A percentile compares a stretch with the other conserved stretches of the same genome.
These are phyloP conservation scores for Coptotermes formosanus DNA, from an alignment of 1,140 invertebrate genomes.

Conservation along the genomic window DNA sequence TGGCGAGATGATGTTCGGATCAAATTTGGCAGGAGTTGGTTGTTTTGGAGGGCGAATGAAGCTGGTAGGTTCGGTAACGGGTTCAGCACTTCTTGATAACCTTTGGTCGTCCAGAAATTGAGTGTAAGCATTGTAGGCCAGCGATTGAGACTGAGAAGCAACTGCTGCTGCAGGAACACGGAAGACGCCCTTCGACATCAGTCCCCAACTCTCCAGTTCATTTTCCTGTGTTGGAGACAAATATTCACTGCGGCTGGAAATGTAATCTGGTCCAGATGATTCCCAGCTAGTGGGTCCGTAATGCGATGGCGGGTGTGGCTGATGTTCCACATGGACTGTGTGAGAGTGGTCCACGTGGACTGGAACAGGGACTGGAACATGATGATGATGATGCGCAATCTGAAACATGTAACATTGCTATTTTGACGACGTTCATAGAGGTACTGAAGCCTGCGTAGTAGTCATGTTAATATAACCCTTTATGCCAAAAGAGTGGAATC, in stretches of 20 bases:
- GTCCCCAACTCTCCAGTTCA: conserved; percentile 32
- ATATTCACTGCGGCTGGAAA: conserved; percentile 12
- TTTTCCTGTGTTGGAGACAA: neutral
- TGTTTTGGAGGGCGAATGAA: neutral
- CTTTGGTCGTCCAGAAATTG: conserved; percentile 1
- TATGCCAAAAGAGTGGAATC: no score
- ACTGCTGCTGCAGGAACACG: neutral
- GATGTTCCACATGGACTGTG: neutral
- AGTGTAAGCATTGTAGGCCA: conserved; percentile 20
- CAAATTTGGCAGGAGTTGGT: neutral
- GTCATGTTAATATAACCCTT: no score
- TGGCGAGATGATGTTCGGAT: neutral
- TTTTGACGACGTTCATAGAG: neutral
- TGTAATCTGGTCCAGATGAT: neutral
- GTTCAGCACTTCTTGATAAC: conserved; percentile 16
- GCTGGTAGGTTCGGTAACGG: neutral
- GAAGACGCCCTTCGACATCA: neutral
- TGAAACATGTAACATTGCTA: conserved; percentile 39
- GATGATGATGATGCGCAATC: conserved; percentile 57
- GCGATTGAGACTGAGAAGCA: neutral
- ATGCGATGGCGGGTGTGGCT: neutral
- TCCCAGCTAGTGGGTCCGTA: neutral
- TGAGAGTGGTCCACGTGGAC: conserved; percentile 38
- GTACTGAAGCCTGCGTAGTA: no score
- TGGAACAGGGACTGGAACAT: conserved; percentile 52